These are phyloP conservation scores for Taenioides sp. DNA, from an alignment of 2,797 vertebrate species.

Conservation along the genomic window DNA sequence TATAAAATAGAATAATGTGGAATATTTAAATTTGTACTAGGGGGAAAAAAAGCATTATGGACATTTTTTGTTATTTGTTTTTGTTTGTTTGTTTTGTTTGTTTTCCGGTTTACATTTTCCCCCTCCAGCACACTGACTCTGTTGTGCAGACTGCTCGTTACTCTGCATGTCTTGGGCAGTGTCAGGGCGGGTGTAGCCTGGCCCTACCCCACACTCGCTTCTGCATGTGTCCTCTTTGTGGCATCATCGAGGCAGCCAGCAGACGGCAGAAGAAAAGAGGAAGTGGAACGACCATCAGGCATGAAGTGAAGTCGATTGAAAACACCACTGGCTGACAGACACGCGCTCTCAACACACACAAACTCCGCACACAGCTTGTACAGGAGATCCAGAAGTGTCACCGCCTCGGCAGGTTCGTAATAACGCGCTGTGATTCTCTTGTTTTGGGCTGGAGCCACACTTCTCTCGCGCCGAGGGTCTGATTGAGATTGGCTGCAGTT, in stretches of 20 bases:
- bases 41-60: too few species aligned
- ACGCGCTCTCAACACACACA: constrained; percentile 19
- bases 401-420: constrained; percentile 73
- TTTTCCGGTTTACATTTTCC: too few species aligned
- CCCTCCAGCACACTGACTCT: not conserved
- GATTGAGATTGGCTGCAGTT: constrained; percentile 19
- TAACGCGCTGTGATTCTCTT: not conserved
- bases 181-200: constrained; percentile 5
- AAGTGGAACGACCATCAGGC: constrained; percentile 82
- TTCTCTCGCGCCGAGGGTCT: constrained; percentile 24
- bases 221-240: constrained; percentile 32
- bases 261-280: constrained; percentile 79
- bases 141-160: not conserved
- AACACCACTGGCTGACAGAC: constrained; percentile 44
- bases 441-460: constrained; percentile 12
- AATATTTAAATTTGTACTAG: too few species aligned
- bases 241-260: constrained; percentile 63
- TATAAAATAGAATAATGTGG: too few species aligned
- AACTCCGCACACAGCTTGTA: constrained; percentile 68
- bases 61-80: too few species aligned
- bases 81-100: too few species aligned
- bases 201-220: constrained; percentile 1
- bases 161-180: not conserved
- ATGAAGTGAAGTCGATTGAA: constrained; percentile 31
- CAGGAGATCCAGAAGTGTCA: constrained; percentile 59